A percentile compares a stretch with the other conserved stretches of the same genome.
These are phyloP conservation scores for Aptenodytes forsteri DNA, from an alignment of 2,113 vertebrate genomes.

Conservation along the genomic window DNA sequence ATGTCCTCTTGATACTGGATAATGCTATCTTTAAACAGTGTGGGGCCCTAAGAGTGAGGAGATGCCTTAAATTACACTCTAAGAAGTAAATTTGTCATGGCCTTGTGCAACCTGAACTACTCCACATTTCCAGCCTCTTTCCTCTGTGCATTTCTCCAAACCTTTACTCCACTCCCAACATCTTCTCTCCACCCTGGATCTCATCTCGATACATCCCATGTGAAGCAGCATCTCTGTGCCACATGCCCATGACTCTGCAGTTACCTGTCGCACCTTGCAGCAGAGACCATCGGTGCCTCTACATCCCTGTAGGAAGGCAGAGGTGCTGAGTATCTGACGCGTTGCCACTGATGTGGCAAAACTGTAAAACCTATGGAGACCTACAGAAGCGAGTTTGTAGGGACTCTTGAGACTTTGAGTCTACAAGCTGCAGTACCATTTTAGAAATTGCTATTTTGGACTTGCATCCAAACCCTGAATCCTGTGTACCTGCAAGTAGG, in stretches of 20 bases:
- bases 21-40: background rate
- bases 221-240: background rate
- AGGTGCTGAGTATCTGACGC: background rate
- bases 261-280: background rate
- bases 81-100: background rate
- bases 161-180: background rate
- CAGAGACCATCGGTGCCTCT: background rate
- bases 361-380: background rate
- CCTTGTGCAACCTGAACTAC: background rate
- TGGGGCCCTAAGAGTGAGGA: background rate
- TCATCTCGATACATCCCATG: rapidly evolving
- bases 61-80: background rate
- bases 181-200: background rate
- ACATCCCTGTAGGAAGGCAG: background rate
- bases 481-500: constrained; percentile 9
- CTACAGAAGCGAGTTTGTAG: background rate
- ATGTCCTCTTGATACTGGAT: background rate
- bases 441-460: background rate
- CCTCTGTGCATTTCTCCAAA: background rate
- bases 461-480: constrained; percentile 4
- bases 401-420: background rate
- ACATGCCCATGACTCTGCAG: background rate
- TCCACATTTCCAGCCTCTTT: background rate
- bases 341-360: background rate
- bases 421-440: background rate